Conservation (phyloP, 2,113 vertebrate species). For the Lophotis ruficrista region DNA sequence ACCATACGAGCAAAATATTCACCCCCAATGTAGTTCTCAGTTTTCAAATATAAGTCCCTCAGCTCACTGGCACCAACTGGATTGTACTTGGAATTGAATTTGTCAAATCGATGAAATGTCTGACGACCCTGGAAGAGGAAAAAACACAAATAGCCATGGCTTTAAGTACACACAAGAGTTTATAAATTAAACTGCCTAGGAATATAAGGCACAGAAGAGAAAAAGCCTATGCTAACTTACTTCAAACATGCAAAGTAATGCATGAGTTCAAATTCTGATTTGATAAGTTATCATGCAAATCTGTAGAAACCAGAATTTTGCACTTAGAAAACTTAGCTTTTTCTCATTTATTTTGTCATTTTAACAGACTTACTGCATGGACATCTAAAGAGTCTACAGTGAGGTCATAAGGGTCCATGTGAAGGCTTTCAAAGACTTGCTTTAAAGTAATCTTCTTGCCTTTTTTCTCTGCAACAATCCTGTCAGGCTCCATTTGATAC, state of each 20-base stretch:
- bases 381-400: slow-evolving; percentile 98
- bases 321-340: background rate
- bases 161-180: background rate
- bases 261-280: background rate
- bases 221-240: background rate
- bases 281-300: background rate
- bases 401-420: slow-evolving; percentile 97
- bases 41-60: slow-evolving; percentile 94
- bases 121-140: slow-evolving; percentile 86
- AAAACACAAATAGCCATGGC: background rate
- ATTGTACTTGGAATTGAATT: slow-evolving; percentile 99
- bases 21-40: slow-evolving; percentile 92
- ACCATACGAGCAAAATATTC: slow-evolving; percentile 98
- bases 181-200: background rate
- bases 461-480: slow-evolving; percentile 84
- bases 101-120: slow-evolving; percentile 98
- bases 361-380: slow-evolving; percentile 85
- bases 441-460: slow-evolving; percentile 86
- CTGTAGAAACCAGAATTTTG: background rate
- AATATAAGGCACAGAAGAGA: background rate
- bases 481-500: slow-evolving; percentile 84
- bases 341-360: background rate
- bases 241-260: background rate
- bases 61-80: slow-evolving; percentile 96
- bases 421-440: slow-evolving; percentile 88